These are phyloP conservation scores for Emesis russula DNA, from an alignment of 2,888 invertebrate species.

Conservation along the genomic window DNA sequence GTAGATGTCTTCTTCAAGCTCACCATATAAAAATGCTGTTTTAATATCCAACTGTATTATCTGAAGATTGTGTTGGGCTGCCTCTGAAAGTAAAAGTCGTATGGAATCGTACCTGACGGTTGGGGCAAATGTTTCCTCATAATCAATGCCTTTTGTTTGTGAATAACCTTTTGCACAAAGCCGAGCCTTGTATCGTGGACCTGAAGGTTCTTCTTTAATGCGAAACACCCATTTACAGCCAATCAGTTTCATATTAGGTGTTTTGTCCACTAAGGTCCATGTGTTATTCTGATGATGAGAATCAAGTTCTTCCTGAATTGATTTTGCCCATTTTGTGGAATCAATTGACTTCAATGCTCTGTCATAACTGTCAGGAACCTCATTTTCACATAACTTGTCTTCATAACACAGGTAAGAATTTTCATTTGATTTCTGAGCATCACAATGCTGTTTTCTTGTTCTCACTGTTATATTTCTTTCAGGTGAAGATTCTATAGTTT, in stretches of 20 bases:
- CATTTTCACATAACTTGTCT: not conserved
- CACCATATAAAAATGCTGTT: slow-evolving; percentile 82
- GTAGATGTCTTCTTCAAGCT: slow-evolving; percentile 67
- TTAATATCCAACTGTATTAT: slow-evolving; percentile 81
- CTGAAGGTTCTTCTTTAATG: not conserved
- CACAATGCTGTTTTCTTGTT: not conserved
- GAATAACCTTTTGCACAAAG: not conserved
- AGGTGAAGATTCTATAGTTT: not conserved
- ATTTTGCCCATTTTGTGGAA: not conserved
- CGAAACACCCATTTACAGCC: not conserved
- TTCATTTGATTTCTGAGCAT: not conserved
- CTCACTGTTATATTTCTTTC: slow-evolving; percentile 6
- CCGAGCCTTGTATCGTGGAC: not conserved
- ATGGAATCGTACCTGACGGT: not conserved
- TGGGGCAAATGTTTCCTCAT: not conserved
- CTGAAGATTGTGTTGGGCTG: slow-evolving; percentile 65
- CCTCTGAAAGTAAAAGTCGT: slow-evolving; percentile 68
- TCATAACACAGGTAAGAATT: not conserved
- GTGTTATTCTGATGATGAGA: not conserved
- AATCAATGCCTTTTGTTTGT: not conserved
- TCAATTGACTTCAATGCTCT: slow-evolving; percentile 1
- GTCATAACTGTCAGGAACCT: not conserved
- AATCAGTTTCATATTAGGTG: not conserved
- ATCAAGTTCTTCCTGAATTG: not conserved
- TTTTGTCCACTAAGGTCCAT: not conserved